Conservation (phyloP, 2,797 vertebrate genomes). For the Pangasius djambal region DNA sequence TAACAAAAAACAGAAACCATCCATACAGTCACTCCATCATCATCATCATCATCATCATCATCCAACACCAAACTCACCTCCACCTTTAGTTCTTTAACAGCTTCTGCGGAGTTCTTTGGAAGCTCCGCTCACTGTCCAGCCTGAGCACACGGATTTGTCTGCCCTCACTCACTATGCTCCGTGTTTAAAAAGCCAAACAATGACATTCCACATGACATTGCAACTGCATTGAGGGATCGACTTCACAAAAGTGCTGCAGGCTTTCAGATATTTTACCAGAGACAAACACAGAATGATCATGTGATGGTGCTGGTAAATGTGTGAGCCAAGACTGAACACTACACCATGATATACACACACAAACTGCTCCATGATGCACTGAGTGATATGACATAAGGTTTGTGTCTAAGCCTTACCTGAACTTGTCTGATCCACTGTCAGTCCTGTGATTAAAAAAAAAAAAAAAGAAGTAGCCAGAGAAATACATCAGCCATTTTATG, state of each 20-base stretch:
- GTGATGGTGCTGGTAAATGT: not conserved
- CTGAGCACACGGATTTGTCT: conserved; percentile 65
- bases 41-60: not conserved
- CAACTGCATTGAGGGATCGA: conserved; percentile 74
- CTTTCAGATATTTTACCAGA: conserved; percentile 68
- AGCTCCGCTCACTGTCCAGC: conserved; percentile 44
- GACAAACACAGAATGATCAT: conserved; percentile 62
- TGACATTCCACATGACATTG: conserved; percentile 75
- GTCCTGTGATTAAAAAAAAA: conserved; percentile 62
- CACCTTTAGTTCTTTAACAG: not conserved
- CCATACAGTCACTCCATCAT: not conserved
- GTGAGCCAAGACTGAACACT: not conserved
- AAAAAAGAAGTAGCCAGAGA: not conserved
- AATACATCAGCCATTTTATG: not conserved
- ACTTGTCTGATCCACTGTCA: conserved; percentile 78
- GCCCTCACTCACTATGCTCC: conserved; percentile 43
- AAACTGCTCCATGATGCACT: not conserved
- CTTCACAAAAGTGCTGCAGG: conserved; percentile 63
- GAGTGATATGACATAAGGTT: not conserved
- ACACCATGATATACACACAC: not conserved
- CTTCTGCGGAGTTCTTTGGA: not conserved
- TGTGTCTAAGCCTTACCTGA: conserved; percentile 67
- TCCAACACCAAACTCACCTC: not conserved
- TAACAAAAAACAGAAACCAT: not conserved
- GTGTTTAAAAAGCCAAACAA: conserved; percentile 72